Conservation (phyloP, 1,140 invertebrate genomes). For the Epicauta chinensis region DNA sequence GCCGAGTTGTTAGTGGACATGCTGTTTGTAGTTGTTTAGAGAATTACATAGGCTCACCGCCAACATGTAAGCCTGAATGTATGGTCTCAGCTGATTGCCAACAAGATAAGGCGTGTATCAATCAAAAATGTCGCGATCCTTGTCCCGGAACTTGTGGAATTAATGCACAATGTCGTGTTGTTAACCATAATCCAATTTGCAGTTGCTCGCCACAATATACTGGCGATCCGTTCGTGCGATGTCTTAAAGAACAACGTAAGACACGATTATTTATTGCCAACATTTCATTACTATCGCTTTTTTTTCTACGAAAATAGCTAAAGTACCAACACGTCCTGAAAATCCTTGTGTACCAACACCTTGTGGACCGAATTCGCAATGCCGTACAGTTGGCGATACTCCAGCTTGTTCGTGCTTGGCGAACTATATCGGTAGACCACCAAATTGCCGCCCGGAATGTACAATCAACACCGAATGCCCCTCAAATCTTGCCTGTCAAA, state of each 20-base stretch:
- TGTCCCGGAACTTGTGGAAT: constrained; percentile 58
- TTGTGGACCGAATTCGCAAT: constrained; percentile 60
- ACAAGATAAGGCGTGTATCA: constrained; percentile 52
- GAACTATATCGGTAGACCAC: constrained; percentile 53
- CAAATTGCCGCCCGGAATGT: constrained; percentile 61
- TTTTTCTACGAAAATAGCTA: constrained; percentile 1
- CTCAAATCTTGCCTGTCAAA: constrained; percentile 54
- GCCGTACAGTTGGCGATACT: constrained; percentile 50
- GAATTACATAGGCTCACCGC: constrained; percentile 55
- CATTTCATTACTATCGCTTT: neutral
- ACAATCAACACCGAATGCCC: constrained; percentile 58
- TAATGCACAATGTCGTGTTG: constrained; percentile 64
- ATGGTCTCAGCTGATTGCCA: constrained; percentile 55
- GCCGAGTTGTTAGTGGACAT: constrained; percentile 50
- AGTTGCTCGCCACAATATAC: constrained; percentile 58
- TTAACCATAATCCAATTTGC: constrained; percentile 60
- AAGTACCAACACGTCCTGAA: constrained; percentile 38
- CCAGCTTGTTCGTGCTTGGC: constrained; percentile 56
- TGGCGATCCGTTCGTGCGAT: constrained; percentile 69
- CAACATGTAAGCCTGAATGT: constrained; percentile 58
- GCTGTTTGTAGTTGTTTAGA: constrained; percentile 59
- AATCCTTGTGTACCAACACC: constrained; percentile 57
- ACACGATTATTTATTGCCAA: constrained; percentile 11
- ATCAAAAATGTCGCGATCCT: constrained; percentile 56
- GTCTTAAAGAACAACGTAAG: constrained; percentile 52